Percentiles rank a stretch among this genome's conserved stretches.
These are phyloP conservation scores for Ypsolopha sequella DNA, from an alignment of 2,888 invertebrate species.

Conservation along the genomic window DNA sequence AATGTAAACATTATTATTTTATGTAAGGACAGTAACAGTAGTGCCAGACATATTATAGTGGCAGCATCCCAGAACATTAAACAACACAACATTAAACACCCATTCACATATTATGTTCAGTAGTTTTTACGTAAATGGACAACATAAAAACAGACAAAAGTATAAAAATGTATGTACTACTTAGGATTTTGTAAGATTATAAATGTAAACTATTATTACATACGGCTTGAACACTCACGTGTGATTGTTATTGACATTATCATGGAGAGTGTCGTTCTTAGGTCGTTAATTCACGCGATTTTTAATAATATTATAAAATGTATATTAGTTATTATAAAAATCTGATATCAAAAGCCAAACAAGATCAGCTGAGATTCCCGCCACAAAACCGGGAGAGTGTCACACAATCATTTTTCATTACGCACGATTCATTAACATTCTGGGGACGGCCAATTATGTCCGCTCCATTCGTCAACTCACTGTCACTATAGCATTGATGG, in stretches of 20 bases:
- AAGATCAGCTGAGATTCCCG: neutral
- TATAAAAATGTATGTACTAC: neutral
- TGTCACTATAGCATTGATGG: slow-evolving; percentile 47
- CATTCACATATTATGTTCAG: neutral
- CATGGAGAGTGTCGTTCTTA: too few species aligned
- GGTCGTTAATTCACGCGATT: too few species aligned
- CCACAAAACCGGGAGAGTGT: slow-evolving; percentile 6
- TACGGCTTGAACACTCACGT: too few species aligned
- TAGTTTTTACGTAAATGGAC: neutral
- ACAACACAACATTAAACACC: neutral
- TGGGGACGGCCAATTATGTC: slow-evolving; percentile 59
- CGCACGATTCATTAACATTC: slow-evolving; percentile 61
- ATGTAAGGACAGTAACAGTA: too few species aligned
- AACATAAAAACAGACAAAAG: neutral
- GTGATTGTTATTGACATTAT: too few species aligned
- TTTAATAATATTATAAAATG: too few species aligned
- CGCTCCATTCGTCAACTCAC: slow-evolving; percentile 46
- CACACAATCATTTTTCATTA: slow-evolving; percentile 62
- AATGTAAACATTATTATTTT: neutral
- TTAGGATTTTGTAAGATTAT: neutral
- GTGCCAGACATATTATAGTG: too few species aligned
- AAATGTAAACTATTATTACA: too few species aligned
- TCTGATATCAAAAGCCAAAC: neutral
- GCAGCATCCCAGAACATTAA: too few species aligned
- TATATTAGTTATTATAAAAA: too few species aligned